phyloP scores from a whole-genome alignment of 2,888 invertebrate genomes.

The Oxystoma pomonae region DNA sequence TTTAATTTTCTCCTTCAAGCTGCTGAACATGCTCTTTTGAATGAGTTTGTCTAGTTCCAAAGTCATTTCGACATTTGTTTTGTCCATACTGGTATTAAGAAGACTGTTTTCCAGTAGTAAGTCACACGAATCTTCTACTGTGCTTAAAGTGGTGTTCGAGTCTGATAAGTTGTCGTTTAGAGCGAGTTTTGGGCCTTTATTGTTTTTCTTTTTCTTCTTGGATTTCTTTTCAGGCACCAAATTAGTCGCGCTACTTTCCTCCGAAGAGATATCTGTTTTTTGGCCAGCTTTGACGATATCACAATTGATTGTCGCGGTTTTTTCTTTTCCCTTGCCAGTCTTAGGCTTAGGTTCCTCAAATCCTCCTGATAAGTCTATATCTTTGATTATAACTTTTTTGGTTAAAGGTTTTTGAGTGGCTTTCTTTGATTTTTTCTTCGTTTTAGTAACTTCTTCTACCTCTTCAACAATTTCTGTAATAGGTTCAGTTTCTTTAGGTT shows the following conservation, averaged over 20 bases:
- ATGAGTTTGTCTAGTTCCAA: conserved; percentile 46
- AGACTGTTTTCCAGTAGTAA: conserved; percentile 35
- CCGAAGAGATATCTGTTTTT: neutral
- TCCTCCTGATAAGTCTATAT: conserved; percentile 33
- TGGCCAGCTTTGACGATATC: too few species aligned
- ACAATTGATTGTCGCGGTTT: too few species aligned
- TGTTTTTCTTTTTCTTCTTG: conserved; percentile 33
- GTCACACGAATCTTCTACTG: conserved; percentile 38
- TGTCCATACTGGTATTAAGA: conserved; percentile 31
- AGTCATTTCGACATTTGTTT: conserved; percentile 45
- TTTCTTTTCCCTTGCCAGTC: too few species aligned
- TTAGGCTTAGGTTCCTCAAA: neutral
- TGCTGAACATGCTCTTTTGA: conserved; percentile 44
- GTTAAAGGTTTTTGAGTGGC: conserved; percentile 30
- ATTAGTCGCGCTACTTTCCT: neutral
- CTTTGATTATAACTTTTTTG: conserved; percentile 41
- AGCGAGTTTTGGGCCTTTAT: conserved; percentile 12
- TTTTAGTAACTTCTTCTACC: conserved; percentile 19
- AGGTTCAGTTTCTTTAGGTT: neutral
- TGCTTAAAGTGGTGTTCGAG: conserved; percentile 30
- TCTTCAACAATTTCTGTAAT: conserved; percentile 10
- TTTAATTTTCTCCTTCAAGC: conserved; percentile 43
- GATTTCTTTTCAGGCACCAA: conserved; percentile 28
- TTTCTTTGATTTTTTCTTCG: conserved; percentile 33
- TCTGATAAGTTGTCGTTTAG: conserved; percentile 23